Evolutionary conservation across 2,888 invertebrate species (phyloP), one percentile per base, ranked within the genome.

Genomic region (Cheilosia variabilis): DNA sequence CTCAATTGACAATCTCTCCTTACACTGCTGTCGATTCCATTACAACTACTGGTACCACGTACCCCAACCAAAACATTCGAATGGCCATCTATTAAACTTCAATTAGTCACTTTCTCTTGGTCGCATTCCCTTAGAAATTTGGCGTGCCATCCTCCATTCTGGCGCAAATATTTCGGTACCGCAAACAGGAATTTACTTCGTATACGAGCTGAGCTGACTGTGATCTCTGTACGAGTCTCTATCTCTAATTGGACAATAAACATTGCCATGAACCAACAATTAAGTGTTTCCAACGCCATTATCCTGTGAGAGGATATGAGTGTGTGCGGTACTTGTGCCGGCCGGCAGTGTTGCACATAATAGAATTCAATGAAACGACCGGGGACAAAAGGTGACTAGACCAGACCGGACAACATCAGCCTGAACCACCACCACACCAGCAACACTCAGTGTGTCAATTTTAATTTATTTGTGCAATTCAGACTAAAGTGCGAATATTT

Each of bases 211-310:
- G 24, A 9, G 50, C 41, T 58, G 60, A 75, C 53, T 80, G 65
- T 43, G 69, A 76, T 80, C 73, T 75, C 69, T 75, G 55, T 76
- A 9, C 76, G 45, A 65, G 19, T 66, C 68, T 73, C 71, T 86
- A 86, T 66, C 68, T 73, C 71, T 81, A 86, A 86, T 86, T 86
- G 86, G 76, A 86, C 80, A 81, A 86, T 81, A 86, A 86, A 86
- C 80, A 86, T 86, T 68, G 76, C 68, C 76, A 80, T 81, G 76
- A 68, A 73, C 76, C 72, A 81, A 77, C 86, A 86, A 81, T 86
- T 86, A 81, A 81, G 86, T 75, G 76, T 63, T 86, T 73, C 80
- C 68, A 86, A 72, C 57, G 58, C 71, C 76, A 76, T 68, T 76
- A 84, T 71, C 71, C 75, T 71, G 65, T 58, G 73, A 52, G 43